Evolutionary conservation across 1,140 invertebrate species (phyloP).

Genomic region (Heliothis virescens): DNA sequence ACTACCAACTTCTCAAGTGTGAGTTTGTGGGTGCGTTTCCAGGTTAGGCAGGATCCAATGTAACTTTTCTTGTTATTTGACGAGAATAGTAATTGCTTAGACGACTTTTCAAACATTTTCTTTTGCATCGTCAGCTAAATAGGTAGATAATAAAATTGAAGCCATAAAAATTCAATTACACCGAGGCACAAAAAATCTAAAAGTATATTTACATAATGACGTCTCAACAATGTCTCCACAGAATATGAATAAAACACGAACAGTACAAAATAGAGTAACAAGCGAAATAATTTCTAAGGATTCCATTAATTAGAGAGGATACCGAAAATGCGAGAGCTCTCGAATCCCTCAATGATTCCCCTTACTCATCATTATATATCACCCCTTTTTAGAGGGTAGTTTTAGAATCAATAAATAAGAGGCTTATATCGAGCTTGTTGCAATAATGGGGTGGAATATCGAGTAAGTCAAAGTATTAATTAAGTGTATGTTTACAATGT

Average conservation of each 20-base stretch:
- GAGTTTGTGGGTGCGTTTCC: too few species aligned
- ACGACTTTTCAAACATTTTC: too few species aligned
- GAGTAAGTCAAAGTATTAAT: neutral
- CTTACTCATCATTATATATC: conserved; percentile 44
- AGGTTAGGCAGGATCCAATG: too few species aligned
- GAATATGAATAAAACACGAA: neutral
- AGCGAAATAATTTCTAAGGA: conserved; percentile 26
- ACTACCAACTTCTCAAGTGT: too few species aligned
- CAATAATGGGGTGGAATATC: conserved; percentile 41
- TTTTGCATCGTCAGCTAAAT: too few species aligned
- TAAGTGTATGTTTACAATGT: neutral
- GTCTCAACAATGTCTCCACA: neutral
- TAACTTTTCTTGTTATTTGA: too few species aligned
- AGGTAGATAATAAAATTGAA: too few species aligned
- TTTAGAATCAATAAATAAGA: conserved; percentile 49
- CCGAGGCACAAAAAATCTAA: too few species aligned
- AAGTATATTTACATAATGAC: too few species aligned
- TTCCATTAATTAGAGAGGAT: conserved; percentile 40
- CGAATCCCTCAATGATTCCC: conserved; percentile 38
- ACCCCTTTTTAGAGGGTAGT: conserved; percentile 37
- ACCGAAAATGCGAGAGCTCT: conserved; percentile 35
- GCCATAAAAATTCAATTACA: too few species aligned
- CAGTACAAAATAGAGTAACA: conserved; percentile 1
- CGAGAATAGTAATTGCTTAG: too few species aligned
- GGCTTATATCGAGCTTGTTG: conserved; percentile 36